A percentile compares a stretch with the other conserved stretches of the same genome.
These are phyloP conservation scores for Lithosia quadra DNA, from an alignment of 2,888 invertebrate species.

Conservation along the genomic window DNA sequence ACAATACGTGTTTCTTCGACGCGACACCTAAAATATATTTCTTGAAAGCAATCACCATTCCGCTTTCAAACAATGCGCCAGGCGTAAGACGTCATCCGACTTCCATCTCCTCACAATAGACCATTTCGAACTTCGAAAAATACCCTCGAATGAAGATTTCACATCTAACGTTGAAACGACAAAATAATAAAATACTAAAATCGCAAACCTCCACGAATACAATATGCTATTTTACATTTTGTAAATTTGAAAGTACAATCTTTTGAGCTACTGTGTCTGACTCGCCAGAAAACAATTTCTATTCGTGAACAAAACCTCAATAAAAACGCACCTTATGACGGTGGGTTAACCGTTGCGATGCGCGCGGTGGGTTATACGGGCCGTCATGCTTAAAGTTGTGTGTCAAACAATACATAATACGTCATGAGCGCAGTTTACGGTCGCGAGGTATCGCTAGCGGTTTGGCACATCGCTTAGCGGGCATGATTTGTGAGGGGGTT, in stretches of 20 bases:
- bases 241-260: constrained; percentile 81
- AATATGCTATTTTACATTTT: constrained; percentile 82
- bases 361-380: constrained; percentile 34
- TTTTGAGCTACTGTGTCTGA: constrained; percentile 79
- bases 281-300: constrained; percentile 64
- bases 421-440: constrained; percentile 78
- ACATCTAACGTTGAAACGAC: constrained; percentile 63
- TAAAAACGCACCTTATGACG: constrained; percentile 48
- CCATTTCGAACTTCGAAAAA: constrained; percentile 52
- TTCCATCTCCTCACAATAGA: constrained; percentile 49
- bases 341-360: constrained; percentile 43
- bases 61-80: constrained; percentile 31
- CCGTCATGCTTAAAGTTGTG: constrained; percentile 54
- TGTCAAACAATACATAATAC: constrained; percentile 78
- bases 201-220: constrained; percentile 69
- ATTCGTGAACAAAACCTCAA: constrained; percentile 8
- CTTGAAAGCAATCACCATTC: constrained; percentile 48
- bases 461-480: constrained; percentile 78
- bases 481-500: constrained; percentile 78
- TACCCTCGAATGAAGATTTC: constrained; percentile 64
- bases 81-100: constrained; percentile 22
- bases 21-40: constrained; percentile 36
- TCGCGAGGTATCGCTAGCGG: constrained; percentile 79
- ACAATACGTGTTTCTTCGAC: constrained; percentile 27
- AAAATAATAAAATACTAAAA: constrained; percentile 71